phyloP scores from a whole-genome alignment of 2,797 vertebrate species.

The Ibycter americanus region DNA sequence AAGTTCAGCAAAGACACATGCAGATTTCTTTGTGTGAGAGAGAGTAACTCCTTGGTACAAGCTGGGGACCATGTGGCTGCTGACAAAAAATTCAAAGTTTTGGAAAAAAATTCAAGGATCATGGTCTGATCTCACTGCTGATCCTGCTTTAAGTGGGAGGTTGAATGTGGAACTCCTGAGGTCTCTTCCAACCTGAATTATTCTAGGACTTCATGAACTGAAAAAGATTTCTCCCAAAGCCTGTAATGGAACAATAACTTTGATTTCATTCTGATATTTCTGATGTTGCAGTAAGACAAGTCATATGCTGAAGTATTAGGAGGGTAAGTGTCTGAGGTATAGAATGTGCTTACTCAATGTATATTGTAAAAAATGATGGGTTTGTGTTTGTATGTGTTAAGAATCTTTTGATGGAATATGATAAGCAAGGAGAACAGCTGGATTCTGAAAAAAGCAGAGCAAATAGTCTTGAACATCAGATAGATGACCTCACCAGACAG shows the following conservation, averaged over 20 bases:
- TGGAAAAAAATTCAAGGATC: no score
- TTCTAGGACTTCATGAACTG: background rate
- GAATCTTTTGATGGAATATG: constrained; percentile 93
- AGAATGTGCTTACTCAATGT: background rate
- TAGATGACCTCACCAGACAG: constrained; percentile 87
- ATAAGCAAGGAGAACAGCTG: constrained; percentile 90
- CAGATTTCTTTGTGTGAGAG: no score
- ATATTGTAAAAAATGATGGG: background rate
- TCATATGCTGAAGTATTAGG: background rate
- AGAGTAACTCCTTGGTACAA: no score
- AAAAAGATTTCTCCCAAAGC: background rate
- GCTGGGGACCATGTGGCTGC: no score
- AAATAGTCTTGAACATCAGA: constrained; percentile 82
- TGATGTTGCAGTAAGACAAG: background rate
- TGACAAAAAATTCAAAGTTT: no score
- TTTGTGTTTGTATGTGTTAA: constrained; percentile 70
- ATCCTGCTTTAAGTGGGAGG: background rate
- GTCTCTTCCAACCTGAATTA: background rate
- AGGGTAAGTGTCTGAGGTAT: background rate
- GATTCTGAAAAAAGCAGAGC: constrained; percentile 87
- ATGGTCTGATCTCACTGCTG: background rate
- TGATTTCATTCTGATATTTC: background rate
- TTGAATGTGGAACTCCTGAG: background rate
- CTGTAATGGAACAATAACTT: background rate
- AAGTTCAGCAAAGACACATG: no score